phyloP scores from a whole-genome alignment of 2,797 vertebrate genomes.

The Craterocephalus amniculus region DNA sequence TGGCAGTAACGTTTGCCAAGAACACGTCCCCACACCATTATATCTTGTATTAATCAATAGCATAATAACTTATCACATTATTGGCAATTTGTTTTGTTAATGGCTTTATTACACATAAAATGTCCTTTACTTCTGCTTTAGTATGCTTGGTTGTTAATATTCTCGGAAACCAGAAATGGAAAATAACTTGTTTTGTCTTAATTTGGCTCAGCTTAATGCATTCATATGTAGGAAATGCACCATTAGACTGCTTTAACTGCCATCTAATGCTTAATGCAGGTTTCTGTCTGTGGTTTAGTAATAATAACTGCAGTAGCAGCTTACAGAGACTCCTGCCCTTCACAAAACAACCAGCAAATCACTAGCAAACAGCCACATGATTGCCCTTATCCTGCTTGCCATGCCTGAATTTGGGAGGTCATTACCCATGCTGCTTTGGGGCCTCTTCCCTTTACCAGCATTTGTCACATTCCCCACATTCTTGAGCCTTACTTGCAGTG shows the following conservation, averaged over 20 bases:
- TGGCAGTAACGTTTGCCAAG: too few species aligned
- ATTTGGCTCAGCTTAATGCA: background rate
- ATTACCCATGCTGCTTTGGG: conserved; percentile 74
- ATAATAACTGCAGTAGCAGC: conserved; percentile 45
- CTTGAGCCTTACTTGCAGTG: conserved; percentile 61
- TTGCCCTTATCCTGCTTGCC: conserved; percentile 77
- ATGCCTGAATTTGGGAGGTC: conserved; percentile 59
- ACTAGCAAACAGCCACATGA: conserved; percentile 78
- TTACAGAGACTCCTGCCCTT: conserved; percentile 68
- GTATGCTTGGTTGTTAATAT: background rate
- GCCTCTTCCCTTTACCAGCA: conserved; percentile 70
- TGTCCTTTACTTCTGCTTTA: background rate
- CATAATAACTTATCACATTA: too few species aligned
- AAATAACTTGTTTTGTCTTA: background rate
- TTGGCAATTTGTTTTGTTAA: too few species aligned
- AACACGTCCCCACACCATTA: too few species aligned
- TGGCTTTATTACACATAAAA: too few species aligned
- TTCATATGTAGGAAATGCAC: background rate
- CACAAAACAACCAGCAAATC: conserved; percentile 62
- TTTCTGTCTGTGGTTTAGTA: conserved; percentile 22
- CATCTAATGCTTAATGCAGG: background rate
- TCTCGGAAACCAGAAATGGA: background rate
- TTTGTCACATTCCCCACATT: conserved; percentile 81
- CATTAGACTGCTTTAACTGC: conserved; percentile 5
- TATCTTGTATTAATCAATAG: too few species aligned